phyloP scores from a whole-genome alignment of 2,888 invertebrate genomes.

The Kuschelorhynchus macadamiae region DNA sequence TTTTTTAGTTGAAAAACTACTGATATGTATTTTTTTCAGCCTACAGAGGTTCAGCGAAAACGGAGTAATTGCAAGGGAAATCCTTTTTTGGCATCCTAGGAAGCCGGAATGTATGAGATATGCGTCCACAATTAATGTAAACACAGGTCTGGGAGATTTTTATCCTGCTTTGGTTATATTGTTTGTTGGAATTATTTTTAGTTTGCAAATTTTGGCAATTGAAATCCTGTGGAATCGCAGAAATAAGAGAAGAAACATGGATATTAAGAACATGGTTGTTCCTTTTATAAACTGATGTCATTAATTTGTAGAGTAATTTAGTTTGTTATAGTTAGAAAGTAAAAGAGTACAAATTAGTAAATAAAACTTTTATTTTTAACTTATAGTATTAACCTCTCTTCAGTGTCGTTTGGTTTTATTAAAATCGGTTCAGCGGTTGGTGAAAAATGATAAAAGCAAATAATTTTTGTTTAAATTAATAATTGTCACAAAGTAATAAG shows the following conservation, averaged over 20 bases:
- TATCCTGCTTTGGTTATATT: slow-evolving; percentile 60
- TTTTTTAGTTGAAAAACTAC: no score
- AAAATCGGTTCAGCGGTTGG: no score
- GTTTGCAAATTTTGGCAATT: slow-evolving; percentile 55
- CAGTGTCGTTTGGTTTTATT: no score
- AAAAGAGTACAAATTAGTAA: no score
- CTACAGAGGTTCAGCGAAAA: slow-evolving; percentile 60
- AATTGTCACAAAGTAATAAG: no score
- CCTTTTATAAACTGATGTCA: slow-evolving; percentile 20
- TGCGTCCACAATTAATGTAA: slow-evolving; percentile 49
- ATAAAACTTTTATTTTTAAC: no score
- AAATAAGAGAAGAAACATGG: background rate
- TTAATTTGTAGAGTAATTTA: no score
- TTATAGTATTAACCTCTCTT: no score
- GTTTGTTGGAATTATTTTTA: slow-evolving; percentile 56
- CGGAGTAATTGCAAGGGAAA: slow-evolving; percentile 60
- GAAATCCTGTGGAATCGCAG: slow-evolving; percentile 49
- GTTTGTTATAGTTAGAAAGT: no score
- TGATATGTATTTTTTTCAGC: slow-evolving; percentile 58
- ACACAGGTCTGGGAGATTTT: slow-evolving; percentile 61
- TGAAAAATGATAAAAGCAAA: no score
- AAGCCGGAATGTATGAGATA: slow-evolving; percentile 62
- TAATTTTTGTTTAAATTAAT: no score
- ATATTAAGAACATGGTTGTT: background rate
- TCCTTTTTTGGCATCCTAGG: slow-evolving; percentile 60